Base-by-base conservation (phyloP, 2,113 vertebrate genomes). In the Tachycineta bicolor region DNA sequence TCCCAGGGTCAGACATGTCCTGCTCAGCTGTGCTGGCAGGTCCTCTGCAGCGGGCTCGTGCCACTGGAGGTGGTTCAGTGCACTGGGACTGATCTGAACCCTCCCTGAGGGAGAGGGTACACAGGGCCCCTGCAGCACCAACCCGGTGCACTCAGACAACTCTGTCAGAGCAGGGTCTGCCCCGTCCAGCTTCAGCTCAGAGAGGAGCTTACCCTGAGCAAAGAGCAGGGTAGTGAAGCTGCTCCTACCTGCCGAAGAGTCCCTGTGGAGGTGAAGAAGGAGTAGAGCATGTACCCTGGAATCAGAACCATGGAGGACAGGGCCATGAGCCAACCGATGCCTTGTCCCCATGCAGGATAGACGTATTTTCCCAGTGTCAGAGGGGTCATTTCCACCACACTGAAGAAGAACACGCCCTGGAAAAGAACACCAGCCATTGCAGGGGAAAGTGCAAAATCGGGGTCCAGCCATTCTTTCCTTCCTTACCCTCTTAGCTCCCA, bases 321-420 rank as follows among this genome's bases (percentile, higher is more conserved):
- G 20, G 98, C 98, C 99, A 99, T 99, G 59, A 98, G 80, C 99
- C 99, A 99, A 13, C 98, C 99, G 2, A 98, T 98, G 49, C 97
- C 98, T 95, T 99, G 99, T 20, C 99, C 98, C 99, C 99, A 99
- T 0, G 96, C n/a, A 0, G 99, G 99, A 75, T 98, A 99, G 41
- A 99, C 83, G 0, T 99, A 99, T 85, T 98, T 98, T 41, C 99
- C 99, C 91, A 99, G 82, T 2, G 97, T 99, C 76, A 99, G 96
- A 64, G 99, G 99, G 23, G 98, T 99, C 99, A 99, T 99, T 97
- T 99, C 98, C 64, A 99, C 98, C 74, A 98, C 99, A 3, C 98
- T 99, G 96, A 99, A 99, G 87, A 98, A 98, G 86, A 99, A 99
- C 34, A 99, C 99, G 0, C 99, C 98, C 96, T 97, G 59, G 43